Percentiles rank a stretch among this genome's conserved stretches.
These are phyloP conservation scores for Circaetus cinerascens DNA, from an alignment of 2,113 vertebrate species.

Conservation along the genomic window DNA sequence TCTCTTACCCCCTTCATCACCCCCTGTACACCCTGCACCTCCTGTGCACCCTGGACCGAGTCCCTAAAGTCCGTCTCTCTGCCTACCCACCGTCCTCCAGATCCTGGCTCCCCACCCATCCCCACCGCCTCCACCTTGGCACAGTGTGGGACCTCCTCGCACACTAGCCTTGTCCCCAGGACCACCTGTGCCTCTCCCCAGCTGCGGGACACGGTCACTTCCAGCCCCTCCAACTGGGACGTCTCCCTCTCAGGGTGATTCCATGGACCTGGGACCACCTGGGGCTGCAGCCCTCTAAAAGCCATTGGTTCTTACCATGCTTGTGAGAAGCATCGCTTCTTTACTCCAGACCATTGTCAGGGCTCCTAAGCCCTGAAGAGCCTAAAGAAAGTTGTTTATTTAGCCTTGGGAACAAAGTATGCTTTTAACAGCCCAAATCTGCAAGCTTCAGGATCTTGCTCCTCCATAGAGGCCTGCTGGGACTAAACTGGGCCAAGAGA, in stretches of 20 bases:
- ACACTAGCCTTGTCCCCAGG: background rate
- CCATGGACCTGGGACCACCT: background rate
- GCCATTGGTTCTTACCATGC: background rate
- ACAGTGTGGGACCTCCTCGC: rapidly evolving
- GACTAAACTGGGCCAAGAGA: background rate
- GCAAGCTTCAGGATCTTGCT: background rate
- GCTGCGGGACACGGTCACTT: background rate
- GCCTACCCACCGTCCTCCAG: background rate
- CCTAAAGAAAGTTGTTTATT: background rate
- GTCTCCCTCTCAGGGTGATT: background rate
- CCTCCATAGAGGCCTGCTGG: background rate
- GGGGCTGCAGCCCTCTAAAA: background rate
- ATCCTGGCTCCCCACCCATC: background rate
- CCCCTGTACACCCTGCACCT: background rate
- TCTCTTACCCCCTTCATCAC: background rate
- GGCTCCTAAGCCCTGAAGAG: background rate
- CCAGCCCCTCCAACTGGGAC: rapidly evolving
- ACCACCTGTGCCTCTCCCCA: background rate
- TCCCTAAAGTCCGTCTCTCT: background rate
- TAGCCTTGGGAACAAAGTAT: background rate
- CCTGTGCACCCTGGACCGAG: background rate
- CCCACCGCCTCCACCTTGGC: background rate
- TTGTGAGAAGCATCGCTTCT: background rate
- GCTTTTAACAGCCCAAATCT: background rate
- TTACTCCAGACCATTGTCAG: background rate